Evolutionary conservation across 2,113 vertebrate species (phyloP), one percentile per base, ranked within the genome.

Genomic region (Brachirus orientalis): DNA sequence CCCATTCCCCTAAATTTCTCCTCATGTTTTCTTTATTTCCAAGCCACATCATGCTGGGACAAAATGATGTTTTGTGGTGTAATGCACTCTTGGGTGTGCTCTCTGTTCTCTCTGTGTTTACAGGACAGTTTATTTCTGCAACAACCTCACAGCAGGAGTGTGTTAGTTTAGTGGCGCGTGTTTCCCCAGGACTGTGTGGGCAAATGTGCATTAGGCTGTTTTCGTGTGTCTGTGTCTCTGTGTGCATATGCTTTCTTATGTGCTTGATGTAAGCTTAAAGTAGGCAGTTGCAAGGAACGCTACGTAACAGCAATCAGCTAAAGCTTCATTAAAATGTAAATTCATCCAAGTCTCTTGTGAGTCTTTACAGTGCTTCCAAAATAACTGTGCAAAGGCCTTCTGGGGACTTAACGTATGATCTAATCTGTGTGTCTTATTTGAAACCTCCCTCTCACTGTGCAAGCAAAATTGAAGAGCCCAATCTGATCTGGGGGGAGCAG

Each of bases 241-340:
- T 56, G 19, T 59, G 35, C 45, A 11, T 60, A 35, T 37, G 33
- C 63, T 60, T 61, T 33, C 22, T 66, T 62, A 20, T 83, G 71
- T 61, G 65, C 60, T 48, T 53, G 44, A 36, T 3, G 3, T 63
- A 41, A 69, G 67, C 74, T 46, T 45, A 18, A 77, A 84, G 67
- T 17, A 69, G 66, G 67, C 52, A 52, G 52, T 61, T 77, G 63
- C 12, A 46, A 79, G 61, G 40, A 78, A 79, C 62, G 63, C 65
- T 19, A 59, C 57, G 47, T 74, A 87, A 77, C 58, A 79, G 77
- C 89, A 87, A 90, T 89, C 80, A 84, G 64, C 77, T 53, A 86
- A 80, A 62, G 82, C 73, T 86, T 90, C 85, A 90, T 89, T 87
- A 88, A 91, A 85, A 87, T 90, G 79, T 84, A 89, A 86, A 89